Percentiles rank a stretch among this genome's conserved stretches.
Evolutionary conservation across 2,797 vertebrate species (phyloP).

Genomic region (Coracias cyanogaster): DNA sequence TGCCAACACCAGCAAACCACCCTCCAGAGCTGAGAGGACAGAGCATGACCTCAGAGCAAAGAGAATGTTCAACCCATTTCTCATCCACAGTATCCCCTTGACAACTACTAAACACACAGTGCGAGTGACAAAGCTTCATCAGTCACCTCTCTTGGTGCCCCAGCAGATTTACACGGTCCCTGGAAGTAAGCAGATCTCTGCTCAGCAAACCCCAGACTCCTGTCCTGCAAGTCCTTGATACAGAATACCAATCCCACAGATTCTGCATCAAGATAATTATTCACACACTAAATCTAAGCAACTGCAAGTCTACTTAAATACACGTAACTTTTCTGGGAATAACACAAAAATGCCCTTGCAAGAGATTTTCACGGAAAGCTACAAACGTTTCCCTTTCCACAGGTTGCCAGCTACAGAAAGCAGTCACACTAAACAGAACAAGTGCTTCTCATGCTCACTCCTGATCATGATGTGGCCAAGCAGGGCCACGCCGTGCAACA

Average conservation of each 20-base stretch:
- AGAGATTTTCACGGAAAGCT: not conserved
- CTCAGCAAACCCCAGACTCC: not conserved
- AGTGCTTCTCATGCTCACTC: fast-evolving
- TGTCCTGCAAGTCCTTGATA: not conserved
- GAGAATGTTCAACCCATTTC: not conserved
- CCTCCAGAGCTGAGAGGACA: not conserved
- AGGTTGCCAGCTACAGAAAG: not conserved
- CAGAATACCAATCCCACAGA: not conserved
- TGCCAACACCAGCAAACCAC: not conserved
- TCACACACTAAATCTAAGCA: not conserved
- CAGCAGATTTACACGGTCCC: not conserved
- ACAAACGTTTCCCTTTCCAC: not conserved
- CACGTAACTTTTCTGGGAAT: not conserved
- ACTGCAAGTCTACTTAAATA: not conserved
- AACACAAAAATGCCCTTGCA: not conserved
- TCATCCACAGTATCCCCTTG: not conserved
- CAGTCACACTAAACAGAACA: fast-evolving
- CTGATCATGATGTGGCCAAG: fast-evolving
- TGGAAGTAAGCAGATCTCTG: not conserved
- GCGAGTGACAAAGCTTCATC: fast-evolving
- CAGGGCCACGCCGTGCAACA: not conserved
- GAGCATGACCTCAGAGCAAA: fast-evolving
- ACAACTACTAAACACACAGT: fast-evolving
- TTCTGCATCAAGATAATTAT: not conserved
- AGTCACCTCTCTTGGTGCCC: not conserved